Conservation (phyloP, 2,888 invertebrate species). For the Piscicola geometra region DNA sequence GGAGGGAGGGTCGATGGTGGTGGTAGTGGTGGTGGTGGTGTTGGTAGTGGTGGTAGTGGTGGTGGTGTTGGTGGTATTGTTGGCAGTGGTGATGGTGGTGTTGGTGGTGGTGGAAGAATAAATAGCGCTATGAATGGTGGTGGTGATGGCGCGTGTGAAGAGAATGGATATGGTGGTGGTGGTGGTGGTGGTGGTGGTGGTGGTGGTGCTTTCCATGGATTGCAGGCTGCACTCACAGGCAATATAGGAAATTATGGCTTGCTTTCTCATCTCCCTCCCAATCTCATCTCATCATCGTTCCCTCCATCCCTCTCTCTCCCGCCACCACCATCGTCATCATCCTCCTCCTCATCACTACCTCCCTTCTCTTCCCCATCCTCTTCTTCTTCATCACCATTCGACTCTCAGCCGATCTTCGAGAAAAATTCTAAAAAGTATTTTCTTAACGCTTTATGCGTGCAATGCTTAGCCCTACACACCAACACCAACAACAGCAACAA, state of each 20-base stretch:
- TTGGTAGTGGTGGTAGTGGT: background rate
- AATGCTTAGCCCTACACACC: conserved; percentile 46
- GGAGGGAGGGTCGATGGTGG: background rate
- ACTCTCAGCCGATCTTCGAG: conserved; percentile 16
- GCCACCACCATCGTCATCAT: background rate
- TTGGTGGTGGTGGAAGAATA: background rate
- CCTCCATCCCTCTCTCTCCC: conserved; percentile 14
- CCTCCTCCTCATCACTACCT: background rate
- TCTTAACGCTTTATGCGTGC: conserved; percentile 89
- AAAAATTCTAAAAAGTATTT: conserved; percentile 60
- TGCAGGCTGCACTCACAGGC: no score
- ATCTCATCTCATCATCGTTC: background rate
- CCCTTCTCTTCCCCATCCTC: background rate
- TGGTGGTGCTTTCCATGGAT: background rate
- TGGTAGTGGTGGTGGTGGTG: background rate
- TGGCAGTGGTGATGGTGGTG: background rate
- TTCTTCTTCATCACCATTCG: background rate
- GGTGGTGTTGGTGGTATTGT: background rate
- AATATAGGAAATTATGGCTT: background rate
- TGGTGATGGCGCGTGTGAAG: background rate
- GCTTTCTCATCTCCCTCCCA: background rate
- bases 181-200: background rate
- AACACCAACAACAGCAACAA: background rate
- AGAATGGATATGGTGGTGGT: background rate
- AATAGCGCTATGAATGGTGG: conserved; percentile 30